Conservation (phyloP, 1,140 invertebrate species). For the Caerostris darwini region DNA sequence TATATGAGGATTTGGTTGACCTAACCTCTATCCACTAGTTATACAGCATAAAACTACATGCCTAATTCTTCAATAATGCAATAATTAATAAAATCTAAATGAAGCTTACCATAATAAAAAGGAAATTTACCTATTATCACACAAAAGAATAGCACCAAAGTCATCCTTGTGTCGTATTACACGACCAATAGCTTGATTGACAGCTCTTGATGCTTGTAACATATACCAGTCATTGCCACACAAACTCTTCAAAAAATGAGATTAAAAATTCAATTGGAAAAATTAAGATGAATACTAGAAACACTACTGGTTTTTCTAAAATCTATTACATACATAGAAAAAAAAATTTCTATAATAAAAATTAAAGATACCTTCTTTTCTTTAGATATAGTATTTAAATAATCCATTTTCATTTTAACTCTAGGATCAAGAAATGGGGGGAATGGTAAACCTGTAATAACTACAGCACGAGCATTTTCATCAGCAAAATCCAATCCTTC, state of each 20-base stretch:
- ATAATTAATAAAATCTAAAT: background rate
- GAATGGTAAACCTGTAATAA: constrained; percentile 97
- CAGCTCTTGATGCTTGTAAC: constrained; percentile 95
- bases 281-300: no score
- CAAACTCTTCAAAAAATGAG: constrained; percentile 61
- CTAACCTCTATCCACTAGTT: no score
- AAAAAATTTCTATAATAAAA: background rate
- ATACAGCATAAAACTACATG: no score
- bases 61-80: no score
- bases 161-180: constrained; percentile 94
- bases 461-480: constrained; percentile 95
- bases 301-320: no score
- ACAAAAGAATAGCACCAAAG: constrained; percentile 85
- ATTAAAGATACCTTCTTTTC: constrained; percentile 67
- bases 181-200: constrained; percentile 98
- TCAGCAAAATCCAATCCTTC: constrained; percentile 99
- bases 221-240: constrained; percentile 94
- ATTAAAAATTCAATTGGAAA: no score
- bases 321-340: background rate
- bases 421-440: constrained; percentile 95
- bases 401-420: constrained; percentile 95
- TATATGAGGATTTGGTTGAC: no score
- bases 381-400: constrained; percentile 84
- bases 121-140: constrained; percentile 81
- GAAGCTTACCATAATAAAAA: background rate